Percentiles rank a stretch among this genome's conserved stretches.
Evolutionary conservation across 2,888 invertebrate genomes (phyloP).

Genomic region (Colletes collaris): DNA sequence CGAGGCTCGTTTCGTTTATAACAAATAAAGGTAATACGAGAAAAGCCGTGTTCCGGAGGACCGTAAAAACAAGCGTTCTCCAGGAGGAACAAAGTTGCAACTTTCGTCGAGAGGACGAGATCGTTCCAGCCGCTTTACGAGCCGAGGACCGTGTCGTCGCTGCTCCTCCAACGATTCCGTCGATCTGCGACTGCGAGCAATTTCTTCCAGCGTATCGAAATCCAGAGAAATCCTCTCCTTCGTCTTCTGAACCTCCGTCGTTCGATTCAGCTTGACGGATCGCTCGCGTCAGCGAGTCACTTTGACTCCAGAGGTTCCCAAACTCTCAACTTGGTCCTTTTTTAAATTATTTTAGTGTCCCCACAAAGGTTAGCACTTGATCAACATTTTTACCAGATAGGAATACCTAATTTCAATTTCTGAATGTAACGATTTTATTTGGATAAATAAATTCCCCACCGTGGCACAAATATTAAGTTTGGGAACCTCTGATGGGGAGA

Average conservation of each 20-base stretch:
- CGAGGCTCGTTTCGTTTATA: not conserved
- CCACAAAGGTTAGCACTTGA: no score
- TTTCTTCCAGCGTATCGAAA: not conserved
- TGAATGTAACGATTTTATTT: no score
- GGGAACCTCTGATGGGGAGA: no score
- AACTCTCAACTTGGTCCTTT: no score
- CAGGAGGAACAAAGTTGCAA: constrained; percentile 31
- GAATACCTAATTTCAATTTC: no score
- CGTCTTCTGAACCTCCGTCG: not conserved
- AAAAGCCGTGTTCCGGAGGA: constrained; percentile 13
- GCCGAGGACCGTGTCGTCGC: constrained; percentile 24
- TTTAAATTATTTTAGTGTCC: no score
- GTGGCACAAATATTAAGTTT: no score
- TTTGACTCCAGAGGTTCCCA: not conserved
- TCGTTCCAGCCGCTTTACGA: constrained; percentile 23
- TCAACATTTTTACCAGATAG: no score
- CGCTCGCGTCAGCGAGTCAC: constrained; percentile 15
- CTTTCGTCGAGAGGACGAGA: constrained; percentile 16
- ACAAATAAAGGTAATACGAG: constrained; percentile 37
- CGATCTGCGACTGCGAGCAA: constrained; percentile 3
- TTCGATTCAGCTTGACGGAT: constrained; percentile 14
- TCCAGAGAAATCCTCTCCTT: not conserved
- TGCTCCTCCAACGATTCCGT: constrained; percentile 5
- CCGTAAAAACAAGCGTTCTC: constrained; percentile 20
- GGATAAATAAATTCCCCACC: no score